These are phyloP conservation scores for Scaptomyza montana DNA, from an alignment of 1,140 invertebrate species.

Conservation along the genomic window DNA sequence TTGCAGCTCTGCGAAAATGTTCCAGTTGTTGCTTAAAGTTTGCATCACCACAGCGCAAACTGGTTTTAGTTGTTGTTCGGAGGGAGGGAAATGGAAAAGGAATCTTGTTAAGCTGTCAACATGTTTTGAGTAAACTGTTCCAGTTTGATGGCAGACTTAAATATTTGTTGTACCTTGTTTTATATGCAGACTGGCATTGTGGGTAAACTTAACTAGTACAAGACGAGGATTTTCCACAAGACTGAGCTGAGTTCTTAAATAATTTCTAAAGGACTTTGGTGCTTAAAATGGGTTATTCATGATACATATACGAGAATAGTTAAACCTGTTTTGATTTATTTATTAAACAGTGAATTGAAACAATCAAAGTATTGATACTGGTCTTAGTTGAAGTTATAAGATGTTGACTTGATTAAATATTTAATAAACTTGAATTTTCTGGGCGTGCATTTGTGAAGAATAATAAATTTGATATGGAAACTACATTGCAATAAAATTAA, in stretches of 20 bases:
- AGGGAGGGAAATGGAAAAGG: slow-evolving; percentile 1
- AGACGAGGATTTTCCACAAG: neutral
- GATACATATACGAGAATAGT: neutral
- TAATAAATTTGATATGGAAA: too few species aligned
- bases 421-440: neutral
- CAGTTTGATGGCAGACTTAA: slow-evolving; percentile 54
- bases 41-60: slow-evolving; percentile 18
- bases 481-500: neutral
- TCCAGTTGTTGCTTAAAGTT: slow-evolving; percentile 63
- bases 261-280: neutral
- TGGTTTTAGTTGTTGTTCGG: neutral
- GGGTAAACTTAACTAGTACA: slow-evolving; percentile 1
- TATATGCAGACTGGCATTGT: slow-evolving; percentile 37
- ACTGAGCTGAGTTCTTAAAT: neutral
- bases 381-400: neutral
- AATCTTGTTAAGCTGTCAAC: slow-evolving; percentile 74
- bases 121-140: slow-evolving; percentile 73
- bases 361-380: neutral
- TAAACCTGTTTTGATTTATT: neutral
- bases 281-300: neutral
- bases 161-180: slow-evolving; percentile 43
- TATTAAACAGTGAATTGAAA: neutral
- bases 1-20: slow-evolving; percentile 23
- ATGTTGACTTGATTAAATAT: neutral
- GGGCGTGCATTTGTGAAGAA: too few species aligned